Percentiles rank a stretch among this genome's conserved stretches.
These are phyloP conservation scores for Morinoia aosen DNA, from an alignment of 2,888 invertebrate genomes.

Conservation along the genomic window DNA sequence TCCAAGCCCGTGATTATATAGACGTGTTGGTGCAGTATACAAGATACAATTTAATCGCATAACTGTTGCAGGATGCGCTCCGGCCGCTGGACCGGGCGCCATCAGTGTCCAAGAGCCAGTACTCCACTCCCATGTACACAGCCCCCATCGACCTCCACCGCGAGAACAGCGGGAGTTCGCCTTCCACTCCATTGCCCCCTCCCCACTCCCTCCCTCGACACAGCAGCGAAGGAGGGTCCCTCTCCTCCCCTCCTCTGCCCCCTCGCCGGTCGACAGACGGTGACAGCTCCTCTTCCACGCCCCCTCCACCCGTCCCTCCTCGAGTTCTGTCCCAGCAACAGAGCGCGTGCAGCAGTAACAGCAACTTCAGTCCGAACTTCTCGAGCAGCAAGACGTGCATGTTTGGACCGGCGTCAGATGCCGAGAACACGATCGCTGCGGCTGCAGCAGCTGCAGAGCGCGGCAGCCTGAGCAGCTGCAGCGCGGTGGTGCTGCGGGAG, in stretches of 20 bases:
- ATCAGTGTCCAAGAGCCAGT: neutral
- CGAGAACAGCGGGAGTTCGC: neutral
- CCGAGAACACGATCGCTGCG: slow-evolving; percentile 20
- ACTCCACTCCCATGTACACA: neutral
- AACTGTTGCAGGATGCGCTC: neutral
- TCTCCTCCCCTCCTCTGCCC: neutral
- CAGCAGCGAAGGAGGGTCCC: neutral
- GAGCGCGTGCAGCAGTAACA: slow-evolving; percentile 14
- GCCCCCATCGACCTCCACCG: neutral
- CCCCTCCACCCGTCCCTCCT: neutral
- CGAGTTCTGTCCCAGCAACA: neutral
- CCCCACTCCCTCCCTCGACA: neutral
- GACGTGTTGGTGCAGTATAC: too few species aligned
- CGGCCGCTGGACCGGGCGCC: neutral
- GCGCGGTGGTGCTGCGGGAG: slow-evolving; percentile 72
- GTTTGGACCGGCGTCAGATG: neutral
- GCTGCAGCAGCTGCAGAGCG: slow-evolving; percentile 18
- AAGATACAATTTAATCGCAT: neutral
- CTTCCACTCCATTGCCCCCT: neutral
- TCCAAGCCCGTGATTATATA: too few species aligned
- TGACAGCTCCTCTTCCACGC: neutral
- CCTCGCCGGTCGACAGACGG: neutral
- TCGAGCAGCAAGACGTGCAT: slow-evolving; percentile 29
- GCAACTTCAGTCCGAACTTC: neutral
- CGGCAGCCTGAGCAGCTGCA: slow-evolving; percentile 32